Evolutionary conservation across 2,888 invertebrate genomes (phyloP).

Genomic region (Lomographa bimaculata): DNA sequence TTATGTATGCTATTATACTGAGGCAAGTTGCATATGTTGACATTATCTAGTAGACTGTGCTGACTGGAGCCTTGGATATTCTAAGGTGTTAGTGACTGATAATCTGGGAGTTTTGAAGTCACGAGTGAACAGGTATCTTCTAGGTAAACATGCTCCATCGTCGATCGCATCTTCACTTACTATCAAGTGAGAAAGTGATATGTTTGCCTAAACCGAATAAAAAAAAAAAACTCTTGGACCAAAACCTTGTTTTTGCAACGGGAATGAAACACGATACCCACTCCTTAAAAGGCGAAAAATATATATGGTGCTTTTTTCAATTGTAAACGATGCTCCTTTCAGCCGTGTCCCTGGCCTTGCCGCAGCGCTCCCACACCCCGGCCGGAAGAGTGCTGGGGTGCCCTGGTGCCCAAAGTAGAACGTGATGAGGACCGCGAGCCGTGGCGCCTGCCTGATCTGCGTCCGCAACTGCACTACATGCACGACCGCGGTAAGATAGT

Average conservation of each 20-base stretch:
- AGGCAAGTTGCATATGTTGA: slow-evolving; percentile 9
- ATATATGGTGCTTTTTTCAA: too few relatives aligned
- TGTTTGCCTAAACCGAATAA: too few relatives aligned
- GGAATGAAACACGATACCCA: too few relatives aligned
- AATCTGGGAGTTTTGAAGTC: too few relatives aligned
- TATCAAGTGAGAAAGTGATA: too few relatives aligned
- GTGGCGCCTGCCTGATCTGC: slow-evolving; percentile 72
- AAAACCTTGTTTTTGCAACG: too few relatives aligned
- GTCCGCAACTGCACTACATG: slow-evolving; percentile 67
- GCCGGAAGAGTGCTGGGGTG: slow-evolving; percentile 66
- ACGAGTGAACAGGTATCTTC: too few relatives aligned
- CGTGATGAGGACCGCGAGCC: slow-evolving; percentile 68
- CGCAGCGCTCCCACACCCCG: slow-evolving; percentile 55
- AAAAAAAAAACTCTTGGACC: too few relatives aligned
- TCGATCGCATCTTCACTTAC: too few relatives aligned
- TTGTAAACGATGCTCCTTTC: too few relatives aligned
- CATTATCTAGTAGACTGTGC: slow-evolving; percentile 4
- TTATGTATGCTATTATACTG: slow-evolving; percentile 3
- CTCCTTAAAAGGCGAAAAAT: too few relatives aligned
- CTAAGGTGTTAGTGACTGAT: background rate
- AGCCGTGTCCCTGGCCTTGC: slow-evolving; percentile 73
- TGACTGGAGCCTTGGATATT: slow-evolving; percentile 7
- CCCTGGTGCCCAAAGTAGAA: slow-evolving; percentile 71
- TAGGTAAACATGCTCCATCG: too few relatives aligned
- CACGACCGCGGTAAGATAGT: slow-evolving; percentile 61